Percentiles rank a stretch among this genome's conserved stretches.
Evolutionary conservation across 2,888 invertebrate genomes (phyloP).

Genomic region (Ellobium chinense): DNA sequence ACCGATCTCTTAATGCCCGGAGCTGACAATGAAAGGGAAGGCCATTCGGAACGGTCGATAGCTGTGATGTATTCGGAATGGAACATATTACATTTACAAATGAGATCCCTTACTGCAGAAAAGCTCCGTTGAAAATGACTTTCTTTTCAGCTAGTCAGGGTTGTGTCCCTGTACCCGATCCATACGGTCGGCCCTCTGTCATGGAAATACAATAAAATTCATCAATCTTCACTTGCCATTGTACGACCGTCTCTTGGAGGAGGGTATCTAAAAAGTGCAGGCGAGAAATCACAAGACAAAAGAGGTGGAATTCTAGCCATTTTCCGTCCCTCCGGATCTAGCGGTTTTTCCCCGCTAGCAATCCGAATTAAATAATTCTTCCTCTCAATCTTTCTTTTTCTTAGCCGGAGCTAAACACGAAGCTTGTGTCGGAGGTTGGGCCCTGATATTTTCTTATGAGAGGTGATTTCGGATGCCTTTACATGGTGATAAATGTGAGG

Average conservation of each 20-base stretch:
- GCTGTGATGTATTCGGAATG: constrained; percentile 1
- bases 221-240: neutral
- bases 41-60: neutral
- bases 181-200: neutral
- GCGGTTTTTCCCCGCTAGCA: no score
- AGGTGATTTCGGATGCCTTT: no score
- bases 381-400: no score
- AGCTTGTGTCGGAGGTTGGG: no score
- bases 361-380: no score
- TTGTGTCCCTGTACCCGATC: neutral
- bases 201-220: neutral
- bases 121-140: neutral
- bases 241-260: neutral
- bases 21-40: neutral
- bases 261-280: no score
- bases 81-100: constrained; percentile 11
- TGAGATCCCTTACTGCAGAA: neutral
- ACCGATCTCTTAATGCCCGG: neutral
- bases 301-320: neutral
- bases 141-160: neutral
- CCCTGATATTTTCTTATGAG: no score
- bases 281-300: neutral
- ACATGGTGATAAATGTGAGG: no score
- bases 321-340: neutral
- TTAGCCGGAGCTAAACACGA: no score